Base-by-base conservation (phyloP, 2,797 vertebrate species). In the Syncerus caffer region DNA sequence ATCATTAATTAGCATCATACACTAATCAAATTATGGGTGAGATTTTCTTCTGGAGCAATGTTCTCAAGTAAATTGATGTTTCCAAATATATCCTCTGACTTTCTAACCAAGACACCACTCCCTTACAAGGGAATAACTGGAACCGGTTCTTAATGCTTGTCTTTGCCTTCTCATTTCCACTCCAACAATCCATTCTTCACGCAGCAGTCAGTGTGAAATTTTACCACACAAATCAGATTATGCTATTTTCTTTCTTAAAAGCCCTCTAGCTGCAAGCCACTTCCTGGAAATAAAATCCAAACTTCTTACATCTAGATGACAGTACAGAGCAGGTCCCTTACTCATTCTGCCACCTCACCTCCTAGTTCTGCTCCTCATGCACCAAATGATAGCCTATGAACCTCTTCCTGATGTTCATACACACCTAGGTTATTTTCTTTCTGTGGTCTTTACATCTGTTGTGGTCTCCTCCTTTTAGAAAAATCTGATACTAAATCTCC, bases 151-250 rank as follows among this genome's bases (percentile, higher is more conserved):
- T 79, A 62, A 92, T 1, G 34, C 85, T 64, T 80, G 58, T 62
- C 86, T 95, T 86, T 71, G 78, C 62, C 19, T 95, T 94, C 64
- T 93, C 90, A 84, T 97, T 96, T 96, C 89, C 79, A 90, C 90
- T 71, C 29, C 42, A 78, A 14, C 5, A 94, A 97, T 97, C 95
- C 95, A 97, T 98, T 98, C 90, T 95, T 94, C 95, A 96, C 95
- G 82, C 79, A 89, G 83, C 8, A 90, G 83, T 62, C 67, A 64
- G 94, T 89, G 86, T 97, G 96, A 97, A 97, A 98, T 98, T 85
- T 71, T 97, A 97, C 95, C 96, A 96, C 93, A 94, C 85, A 97
- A 97, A 98, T 97, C 94, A 97, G 85, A 95, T 97, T 97, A 96
- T 55, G 57, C 79, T 87, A 79, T 85, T 95, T 92, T 89, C 85